Percentiles rank a stretch among this genome's conserved stretches.
These are phyloP conservation scores for Linnaemya tessellans DNA, from an alignment of 2,888 invertebrate genomes.

Conservation along the genomic window DNA sequence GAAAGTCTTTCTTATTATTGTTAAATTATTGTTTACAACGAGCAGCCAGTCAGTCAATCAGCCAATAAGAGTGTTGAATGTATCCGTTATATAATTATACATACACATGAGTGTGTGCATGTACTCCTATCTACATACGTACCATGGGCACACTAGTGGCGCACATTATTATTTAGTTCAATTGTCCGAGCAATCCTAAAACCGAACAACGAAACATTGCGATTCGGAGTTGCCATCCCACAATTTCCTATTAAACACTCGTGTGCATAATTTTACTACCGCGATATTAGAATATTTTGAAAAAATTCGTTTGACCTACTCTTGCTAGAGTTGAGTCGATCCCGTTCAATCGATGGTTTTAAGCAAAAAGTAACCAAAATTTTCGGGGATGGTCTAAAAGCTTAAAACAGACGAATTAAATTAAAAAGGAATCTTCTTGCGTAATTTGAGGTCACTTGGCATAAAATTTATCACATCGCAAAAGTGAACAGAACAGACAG, in stretches of 20 bases:
- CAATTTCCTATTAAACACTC: background rate
- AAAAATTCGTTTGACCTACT: no score
- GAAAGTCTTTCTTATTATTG: background rate
- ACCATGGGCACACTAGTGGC: background rate
- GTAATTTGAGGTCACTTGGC: no score
- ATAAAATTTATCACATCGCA: no score
- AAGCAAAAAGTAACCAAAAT: no score
- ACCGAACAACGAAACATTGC: slow-evolving; percentile 14
- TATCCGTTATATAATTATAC: slow-evolving; percentile 42
- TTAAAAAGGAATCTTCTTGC: no score
- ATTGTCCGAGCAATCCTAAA: slow-evolving; percentile 56
- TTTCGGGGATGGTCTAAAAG: no score
- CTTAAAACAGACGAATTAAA: no score
- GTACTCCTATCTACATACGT: background rate
- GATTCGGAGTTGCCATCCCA: slow-evolving; percentile 20
- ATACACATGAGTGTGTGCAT: background rate
- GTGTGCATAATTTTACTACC: background rate
- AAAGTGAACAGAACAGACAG: no score
- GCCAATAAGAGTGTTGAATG: slow-evolving; percentile 58
- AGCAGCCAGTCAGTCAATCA: slow-evolving; percentile 13
- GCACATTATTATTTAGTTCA: slow-evolving; percentile 35
- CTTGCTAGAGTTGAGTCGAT: no score
- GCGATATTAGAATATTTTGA: background rate
- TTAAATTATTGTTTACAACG: background rate
- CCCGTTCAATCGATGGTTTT: no score